Conservation (phyloP, 2,888 invertebrate genomes). For the Thera britannica region DNA sequence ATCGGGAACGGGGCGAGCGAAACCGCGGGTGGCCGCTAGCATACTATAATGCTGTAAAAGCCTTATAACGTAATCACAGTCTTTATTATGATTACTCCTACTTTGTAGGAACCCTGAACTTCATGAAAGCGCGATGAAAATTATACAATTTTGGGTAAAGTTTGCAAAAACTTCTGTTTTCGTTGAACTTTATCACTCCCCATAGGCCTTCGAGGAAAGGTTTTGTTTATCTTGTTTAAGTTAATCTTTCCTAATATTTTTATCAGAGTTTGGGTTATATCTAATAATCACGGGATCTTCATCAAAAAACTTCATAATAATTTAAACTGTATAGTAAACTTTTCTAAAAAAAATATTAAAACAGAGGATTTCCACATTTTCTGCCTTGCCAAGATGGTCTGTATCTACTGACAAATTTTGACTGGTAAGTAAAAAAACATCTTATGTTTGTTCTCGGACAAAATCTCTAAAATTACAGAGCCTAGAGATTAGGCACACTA, state of each 20-base stretch:
- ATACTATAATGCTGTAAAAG: neutral
- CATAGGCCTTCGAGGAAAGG: slow-evolving; percentile 7
- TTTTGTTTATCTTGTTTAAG: slow-evolving; percentile 23
- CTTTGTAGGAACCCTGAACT: neutral
- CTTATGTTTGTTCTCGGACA: no score
- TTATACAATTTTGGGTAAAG: slow-evolving; percentile 26
- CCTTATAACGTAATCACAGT: no score
- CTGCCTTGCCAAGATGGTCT: no score
- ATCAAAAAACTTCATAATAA: neutral
- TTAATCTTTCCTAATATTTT: slow-evolving; percentile 12
- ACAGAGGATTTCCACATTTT: no score
- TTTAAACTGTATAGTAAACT: no score
- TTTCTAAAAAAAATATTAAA: no score
- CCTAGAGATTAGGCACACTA: no score
- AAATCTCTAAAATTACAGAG: no score
- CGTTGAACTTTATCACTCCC: slow-evolving; percentile 26
- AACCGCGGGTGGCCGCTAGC: no score
- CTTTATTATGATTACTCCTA: neutral
- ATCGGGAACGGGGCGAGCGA: no score
- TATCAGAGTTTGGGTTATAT: slow-evolving; percentile 1
- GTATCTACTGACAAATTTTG: no score
- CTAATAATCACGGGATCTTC: neutral
- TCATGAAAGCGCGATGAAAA: slow-evolving; percentile 30
- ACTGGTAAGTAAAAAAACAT: no score
- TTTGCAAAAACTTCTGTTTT: slow-evolving; percentile 28